Evolutionary conservation across 2,113 vertebrate genomes (phyloP).

Genomic region (Macaca mulatta): DNA sequence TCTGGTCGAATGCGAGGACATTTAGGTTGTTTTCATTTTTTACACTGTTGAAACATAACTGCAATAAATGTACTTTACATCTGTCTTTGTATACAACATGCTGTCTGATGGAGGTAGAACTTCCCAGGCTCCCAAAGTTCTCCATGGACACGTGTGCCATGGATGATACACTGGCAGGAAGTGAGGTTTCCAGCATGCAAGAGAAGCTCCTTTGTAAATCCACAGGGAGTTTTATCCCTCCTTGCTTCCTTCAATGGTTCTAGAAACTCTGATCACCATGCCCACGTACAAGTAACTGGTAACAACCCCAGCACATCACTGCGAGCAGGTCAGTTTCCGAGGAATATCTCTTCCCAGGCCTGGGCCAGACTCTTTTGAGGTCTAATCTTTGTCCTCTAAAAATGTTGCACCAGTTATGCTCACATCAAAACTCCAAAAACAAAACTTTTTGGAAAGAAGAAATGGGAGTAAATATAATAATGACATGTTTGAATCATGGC

Average conservation of each 20-base stretch:
- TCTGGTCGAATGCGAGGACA: neutral
- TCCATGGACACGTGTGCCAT: neutral
- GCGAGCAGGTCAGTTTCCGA: neutral
- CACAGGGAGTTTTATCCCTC: neutral
- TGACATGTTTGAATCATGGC: neutral
- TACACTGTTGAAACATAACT: neutral
- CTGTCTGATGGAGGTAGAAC: neutral
- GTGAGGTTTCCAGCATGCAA: neutral
- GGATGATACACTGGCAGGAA: neutral
- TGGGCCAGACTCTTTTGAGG: neutral
- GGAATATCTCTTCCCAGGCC: neutral
- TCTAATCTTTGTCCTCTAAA: neutral
- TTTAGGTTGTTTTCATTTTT: neutral
- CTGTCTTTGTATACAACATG: neutral
- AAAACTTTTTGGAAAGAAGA: conserved; percentile 25
- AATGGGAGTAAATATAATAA: neutral
- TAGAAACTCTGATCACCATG: neutral
- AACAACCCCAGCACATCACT: neutral
- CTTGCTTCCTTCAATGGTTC: neutral
- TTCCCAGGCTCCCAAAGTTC: neutral
- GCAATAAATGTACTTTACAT: neutral
- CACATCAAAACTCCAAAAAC: neutral
- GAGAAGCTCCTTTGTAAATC: neutral
- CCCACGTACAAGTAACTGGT: neutral
- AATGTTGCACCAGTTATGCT: neutral